Conservation (phyloP, 2,888 invertebrate species). For the Heterodera filipjevi region DNA sequence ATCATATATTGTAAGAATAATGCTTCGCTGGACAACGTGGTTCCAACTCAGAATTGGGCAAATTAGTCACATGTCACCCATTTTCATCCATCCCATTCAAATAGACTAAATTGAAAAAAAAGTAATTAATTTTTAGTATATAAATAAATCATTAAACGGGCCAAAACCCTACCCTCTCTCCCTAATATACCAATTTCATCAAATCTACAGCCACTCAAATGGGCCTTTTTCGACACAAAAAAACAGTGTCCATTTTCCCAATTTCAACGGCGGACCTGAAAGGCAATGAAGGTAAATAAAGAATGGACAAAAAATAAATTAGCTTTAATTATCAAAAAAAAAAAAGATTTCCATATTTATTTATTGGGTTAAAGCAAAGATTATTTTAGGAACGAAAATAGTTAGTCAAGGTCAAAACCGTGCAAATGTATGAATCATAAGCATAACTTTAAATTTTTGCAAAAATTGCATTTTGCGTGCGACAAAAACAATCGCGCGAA, state of each 20-base stretch:
- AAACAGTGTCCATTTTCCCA: conserved; percentile 3
- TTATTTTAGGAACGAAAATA: neutral
- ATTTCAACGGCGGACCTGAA: neutral
- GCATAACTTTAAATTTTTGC: neutral
- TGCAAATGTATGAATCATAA: neutral
- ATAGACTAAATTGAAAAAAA: too few relatives aligned
- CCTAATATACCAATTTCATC: neutral
- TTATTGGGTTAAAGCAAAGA: neutral
- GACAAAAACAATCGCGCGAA: neutral
- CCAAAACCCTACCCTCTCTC: neutral
- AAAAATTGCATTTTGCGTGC: neutral
- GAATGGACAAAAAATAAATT: neutral
- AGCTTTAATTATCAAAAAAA: neutral
- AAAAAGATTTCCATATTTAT: neutral
- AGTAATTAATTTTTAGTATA: neutral
- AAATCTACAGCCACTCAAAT: neutral
- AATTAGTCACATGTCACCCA: too few relatives aligned
- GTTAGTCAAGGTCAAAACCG: neutral
- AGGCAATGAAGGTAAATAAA: neutral
- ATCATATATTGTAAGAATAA: too few relatives aligned
- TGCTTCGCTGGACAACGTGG: too few relatives aligned
- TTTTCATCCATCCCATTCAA: too few relatives aligned
- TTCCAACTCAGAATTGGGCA: too few relatives aligned
- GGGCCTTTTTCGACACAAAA: neutral
- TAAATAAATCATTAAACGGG: neutral